phyloP scores from a whole-genome alignment of 2,888 invertebrate species.

The Drosophila parthenogenetica region DNA sequence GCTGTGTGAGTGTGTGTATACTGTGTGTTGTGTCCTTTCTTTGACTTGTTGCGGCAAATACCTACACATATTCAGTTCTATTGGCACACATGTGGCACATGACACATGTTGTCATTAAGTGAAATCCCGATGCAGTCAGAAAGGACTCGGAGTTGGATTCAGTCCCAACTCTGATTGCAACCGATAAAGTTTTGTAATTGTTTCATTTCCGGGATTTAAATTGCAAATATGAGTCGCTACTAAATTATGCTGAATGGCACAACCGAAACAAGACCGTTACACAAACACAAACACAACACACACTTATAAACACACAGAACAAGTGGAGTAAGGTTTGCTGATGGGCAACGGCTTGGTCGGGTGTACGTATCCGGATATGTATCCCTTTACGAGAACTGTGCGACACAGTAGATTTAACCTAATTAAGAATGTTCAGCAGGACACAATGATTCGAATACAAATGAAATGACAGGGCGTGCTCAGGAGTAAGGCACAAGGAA shows the following conservation, averaged over 20 bases:
- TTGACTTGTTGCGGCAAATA: slow-evolving; percentile 49
- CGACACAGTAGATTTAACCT: slow-evolving; percentile 83
- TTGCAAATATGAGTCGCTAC: slow-evolving; percentile 80
- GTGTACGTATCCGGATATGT: slow-evolving; percentile 39
- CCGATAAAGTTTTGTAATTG: slow-evolving; percentile 81
- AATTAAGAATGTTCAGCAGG: slow-evolving; percentile 84
- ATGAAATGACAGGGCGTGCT: slow-evolving; percentile 68
- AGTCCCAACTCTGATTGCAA: slow-evolving; percentile 62
- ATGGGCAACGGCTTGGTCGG: slow-evolving; percentile 22
- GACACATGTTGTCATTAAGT: slow-evolving; percentile 47
- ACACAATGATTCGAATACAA: slow-evolving; percentile 83
- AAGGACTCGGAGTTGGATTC: slow-evolving; percentile 26
- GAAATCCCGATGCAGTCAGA: slow-evolving; percentile 27
- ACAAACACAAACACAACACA: slow-evolving; percentile 2
- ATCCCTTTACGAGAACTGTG: slow-evolving; percentile 58
- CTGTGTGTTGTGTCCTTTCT: background rate
- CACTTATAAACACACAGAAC: slow-evolving; percentile 4
- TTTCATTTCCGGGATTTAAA: slow-evolving; percentile 83
- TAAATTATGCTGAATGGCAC: slow-evolving; percentile 73
- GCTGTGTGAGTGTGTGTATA: background rate
- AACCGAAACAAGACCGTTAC: slow-evolving; percentile 26
- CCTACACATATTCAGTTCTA: slow-evolving; percentile 44
- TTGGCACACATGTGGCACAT: slow-evolving; percentile 45
- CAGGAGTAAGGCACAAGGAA: background rate
- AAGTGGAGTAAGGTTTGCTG: background rate